Base-by-base conservation (phyloP, 2,113 vertebrate genomes). In the Lota lota region DNA sequence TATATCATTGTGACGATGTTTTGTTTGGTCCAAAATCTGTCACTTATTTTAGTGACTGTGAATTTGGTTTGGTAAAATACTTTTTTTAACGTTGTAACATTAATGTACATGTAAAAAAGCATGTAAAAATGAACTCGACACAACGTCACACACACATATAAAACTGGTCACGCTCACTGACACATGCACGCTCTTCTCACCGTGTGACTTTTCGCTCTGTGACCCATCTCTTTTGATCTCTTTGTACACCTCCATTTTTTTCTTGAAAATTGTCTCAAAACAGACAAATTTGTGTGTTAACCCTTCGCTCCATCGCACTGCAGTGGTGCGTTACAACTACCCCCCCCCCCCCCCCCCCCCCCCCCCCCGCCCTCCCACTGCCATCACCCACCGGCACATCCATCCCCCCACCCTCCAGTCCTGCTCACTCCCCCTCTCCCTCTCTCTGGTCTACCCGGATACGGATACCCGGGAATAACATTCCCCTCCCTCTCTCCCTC, bases 391-490 rank as follows among this genome's bases (percentile, higher is more conserved):
- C 40, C 40, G 10, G 12, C 40, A 1, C 40, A 47, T 14, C 40
- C 40, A 1, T 2, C 12, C 40, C 8, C 40, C 8, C 40, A 79
- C 74, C 77, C 73, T 80, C 79, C 69, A 80, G 71, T 78, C 40
- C 75, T 77, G 6, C 51, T 19, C 22, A 20, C 20, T 70, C 78
- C 76, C 65, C 18, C 76, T 87, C 84, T 82, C 40, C 83, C 79
- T 85, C 82, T 83, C 87, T 77, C 85, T 90, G 83, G 82, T 90
- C 89, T 90, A 88, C 89, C 89, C 88, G 89, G 89, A 90, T 90
- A 90, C 89, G 85, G 83, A 88, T 88, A 89, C 85, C 87, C 89
- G 88, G 89, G 88, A 90, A 90, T 89, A 90, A 89, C 88, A 89
- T 88, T 86, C 85, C 28, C 84, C 86, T 53, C 83, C 85, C 88